These are phyloP conservation scores for Tyrannus savana DNA, from an alignment of 2,113 vertebrate genomes.

Conservation along the genomic window DNA sequence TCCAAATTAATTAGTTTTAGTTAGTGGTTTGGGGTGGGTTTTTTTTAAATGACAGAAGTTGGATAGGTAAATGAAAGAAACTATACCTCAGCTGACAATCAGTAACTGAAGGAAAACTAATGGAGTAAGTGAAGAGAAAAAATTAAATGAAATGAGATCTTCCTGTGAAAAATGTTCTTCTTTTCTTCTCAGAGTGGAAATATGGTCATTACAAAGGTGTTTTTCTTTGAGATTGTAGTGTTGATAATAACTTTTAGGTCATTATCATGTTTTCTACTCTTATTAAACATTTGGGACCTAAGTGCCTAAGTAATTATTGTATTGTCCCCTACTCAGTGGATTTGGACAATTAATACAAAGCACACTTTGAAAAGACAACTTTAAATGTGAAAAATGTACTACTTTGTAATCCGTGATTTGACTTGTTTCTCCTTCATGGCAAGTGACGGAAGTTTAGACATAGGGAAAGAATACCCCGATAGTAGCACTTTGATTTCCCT, in stretches of 20 bases:
- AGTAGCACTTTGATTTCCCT: background rate
- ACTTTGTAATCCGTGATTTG: background rate
- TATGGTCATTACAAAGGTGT: conserved; percentile 25
- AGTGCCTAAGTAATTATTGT: background rate
- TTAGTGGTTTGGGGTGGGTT: background rate
- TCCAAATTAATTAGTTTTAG: background rate
- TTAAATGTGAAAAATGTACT: background rate
- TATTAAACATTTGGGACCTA: background rate
- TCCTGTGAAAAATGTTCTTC: conserved; percentile 70
- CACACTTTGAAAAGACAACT: background rate
- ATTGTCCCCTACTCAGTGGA: background rate
- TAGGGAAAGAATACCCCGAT: background rate
- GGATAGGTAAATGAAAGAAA: conserved; percentile 28
- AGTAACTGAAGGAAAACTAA: conserved; percentile 67
- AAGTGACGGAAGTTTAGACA: background rate
- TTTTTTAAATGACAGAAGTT: background rate
- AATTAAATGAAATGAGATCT: conserved; percentile 77
- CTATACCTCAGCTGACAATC: conserved; percentile 40
- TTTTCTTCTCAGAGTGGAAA: conserved; percentile 52
- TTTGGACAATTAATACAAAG: background rate
- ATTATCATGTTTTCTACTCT: conserved; percentile 4
- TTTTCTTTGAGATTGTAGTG: background rate
- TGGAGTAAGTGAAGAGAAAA: conserved; percentile 53
- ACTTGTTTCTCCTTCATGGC: background rate
- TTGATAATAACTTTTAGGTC: background rate